phyloP scores from a whole-genome alignment of 1,140 invertebrate species.

The Pteromalus puparum region DNA sequence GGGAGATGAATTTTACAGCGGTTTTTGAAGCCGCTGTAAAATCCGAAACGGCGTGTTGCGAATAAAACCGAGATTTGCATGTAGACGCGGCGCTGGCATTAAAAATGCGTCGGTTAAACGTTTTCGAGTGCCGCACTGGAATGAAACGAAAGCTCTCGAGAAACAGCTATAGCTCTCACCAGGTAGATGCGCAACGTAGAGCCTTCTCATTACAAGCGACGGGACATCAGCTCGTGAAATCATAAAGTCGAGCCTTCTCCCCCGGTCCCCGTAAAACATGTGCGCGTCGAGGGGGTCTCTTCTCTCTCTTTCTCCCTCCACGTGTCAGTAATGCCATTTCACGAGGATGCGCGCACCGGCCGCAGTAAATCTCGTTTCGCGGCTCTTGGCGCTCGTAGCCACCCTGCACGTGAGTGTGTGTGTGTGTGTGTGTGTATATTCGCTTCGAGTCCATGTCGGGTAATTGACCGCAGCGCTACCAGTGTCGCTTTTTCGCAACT shows the following conservation, averaged over 20 bases:
- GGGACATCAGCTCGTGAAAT: conserved; percentile 56
- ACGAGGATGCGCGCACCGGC: conserved; percentile 59
- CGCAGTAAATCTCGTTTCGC: conserved; percentile 64
- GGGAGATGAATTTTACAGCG: conserved; percentile 3
- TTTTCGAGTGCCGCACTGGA: too few species aligned
- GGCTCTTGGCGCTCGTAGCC: conserved; percentile 54
- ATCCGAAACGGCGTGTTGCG: background rate
- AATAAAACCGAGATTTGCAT: background rate
- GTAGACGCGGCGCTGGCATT: background rate
- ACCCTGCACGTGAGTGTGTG: conserved; percentile 29
- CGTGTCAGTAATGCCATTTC: conserved; percentile 62
- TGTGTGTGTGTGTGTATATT: conserved; percentile 26
- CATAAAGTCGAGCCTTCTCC: conserved; percentile 52
- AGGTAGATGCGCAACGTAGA: background rate
- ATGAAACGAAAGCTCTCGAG: background rate
- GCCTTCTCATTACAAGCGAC: conserved; percentile 39
- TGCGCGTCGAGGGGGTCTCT: background rate
- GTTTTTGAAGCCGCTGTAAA: background rate
- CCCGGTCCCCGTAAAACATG: conserved; percentile 54
- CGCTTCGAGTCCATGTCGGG: too few species aligned
- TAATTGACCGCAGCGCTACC: too few species aligned
- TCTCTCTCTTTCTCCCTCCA: background rate
- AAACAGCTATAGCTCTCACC: too few species aligned
- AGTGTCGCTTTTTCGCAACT: too few species aligned
- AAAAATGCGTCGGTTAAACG: background rate